These are phyloP conservation scores for Amia ocellicauda DNA, from an alignment of 2,113 vertebrate genomes.

Conservation along the genomic window DNA sequence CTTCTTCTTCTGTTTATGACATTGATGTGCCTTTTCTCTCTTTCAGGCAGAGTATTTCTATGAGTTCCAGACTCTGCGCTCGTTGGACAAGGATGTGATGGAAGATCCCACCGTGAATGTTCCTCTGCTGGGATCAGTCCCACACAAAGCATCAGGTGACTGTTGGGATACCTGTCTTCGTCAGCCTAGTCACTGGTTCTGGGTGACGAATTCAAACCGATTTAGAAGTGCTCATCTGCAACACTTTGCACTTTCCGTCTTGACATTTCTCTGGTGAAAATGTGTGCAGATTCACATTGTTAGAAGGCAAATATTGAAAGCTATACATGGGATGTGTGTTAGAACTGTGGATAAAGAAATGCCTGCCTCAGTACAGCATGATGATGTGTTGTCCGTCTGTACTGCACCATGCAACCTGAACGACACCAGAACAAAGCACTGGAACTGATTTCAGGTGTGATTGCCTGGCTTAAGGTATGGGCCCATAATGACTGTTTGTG, in stretches of 20 bases:
- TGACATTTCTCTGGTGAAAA: no score
- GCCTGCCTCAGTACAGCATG: neutral
- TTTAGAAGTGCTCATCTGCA: neutral
- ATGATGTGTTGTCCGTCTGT: no score
- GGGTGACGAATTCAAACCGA: neutral
- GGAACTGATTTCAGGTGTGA: no score
- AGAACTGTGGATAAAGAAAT: neutral
- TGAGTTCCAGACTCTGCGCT: constrained; percentile 82
- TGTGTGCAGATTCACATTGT: no score
- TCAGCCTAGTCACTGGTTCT: no score
- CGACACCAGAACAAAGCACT: no score
- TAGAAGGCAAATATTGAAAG: no score
- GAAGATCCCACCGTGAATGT: constrained; percentile 81
- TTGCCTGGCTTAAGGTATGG: no score
- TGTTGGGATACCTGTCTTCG: constrained; percentile 20
- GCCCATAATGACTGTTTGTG: neutral
- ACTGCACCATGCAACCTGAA: no score
- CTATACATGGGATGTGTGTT: neutral
- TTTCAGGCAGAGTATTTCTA: constrained; percentile 84
- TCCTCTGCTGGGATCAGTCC: constrained; percentile 77
- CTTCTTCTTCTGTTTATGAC: no score
- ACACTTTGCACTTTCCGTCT: neutral
- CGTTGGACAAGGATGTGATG: constrained; percentile 87
- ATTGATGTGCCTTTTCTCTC: no score
- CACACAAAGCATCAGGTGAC: constrained; percentile 82